These are phyloP conservation scores for Phymorhynchus buccinoides DNA, from an alignment of 1,140 invertebrate genomes.

Conservation along the genomic window DNA sequence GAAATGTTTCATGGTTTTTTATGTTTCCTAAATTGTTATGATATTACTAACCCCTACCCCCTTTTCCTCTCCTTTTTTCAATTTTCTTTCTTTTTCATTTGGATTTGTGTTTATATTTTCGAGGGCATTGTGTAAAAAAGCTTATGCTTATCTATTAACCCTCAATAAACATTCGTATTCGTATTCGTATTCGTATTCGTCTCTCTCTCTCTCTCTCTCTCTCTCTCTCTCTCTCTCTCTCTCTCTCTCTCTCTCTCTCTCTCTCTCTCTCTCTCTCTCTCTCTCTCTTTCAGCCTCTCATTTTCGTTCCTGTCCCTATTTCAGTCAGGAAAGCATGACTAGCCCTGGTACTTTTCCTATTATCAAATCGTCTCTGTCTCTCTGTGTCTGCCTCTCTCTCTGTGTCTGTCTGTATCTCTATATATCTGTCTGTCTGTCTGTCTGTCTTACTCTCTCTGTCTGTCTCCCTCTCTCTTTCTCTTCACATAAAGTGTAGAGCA, in stretches of 20 bases:
- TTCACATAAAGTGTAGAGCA: no score
- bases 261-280: slow-evolving; percentile 7
- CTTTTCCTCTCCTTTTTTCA: no score
- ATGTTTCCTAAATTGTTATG: background rate
- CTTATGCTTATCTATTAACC: background rate
- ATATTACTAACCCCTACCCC: no score
- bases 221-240: slow-evolving; percentile 13
- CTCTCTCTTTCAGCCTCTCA: background rate
- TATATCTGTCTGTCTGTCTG: no score
- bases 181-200: background rate
- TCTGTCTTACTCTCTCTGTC: no score
- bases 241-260: slow-evolving; percentile 4
- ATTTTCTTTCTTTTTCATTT: no score
- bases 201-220: background rate
- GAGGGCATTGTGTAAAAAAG: no score
- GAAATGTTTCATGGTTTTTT: background rate
- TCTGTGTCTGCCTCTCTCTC: background rate
- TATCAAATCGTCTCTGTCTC: slow-evolving; percentile 2
- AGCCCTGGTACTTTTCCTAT: no score
- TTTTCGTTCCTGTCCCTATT: background rate
- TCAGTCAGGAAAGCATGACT: background rate
- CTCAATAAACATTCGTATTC: no score
- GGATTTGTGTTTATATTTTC: no score
- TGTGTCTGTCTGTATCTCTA: no score
- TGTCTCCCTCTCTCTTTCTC: no score